Conservation (phyloP, 2,113 vertebrate species). For the Pteropus alecto region DNA sequence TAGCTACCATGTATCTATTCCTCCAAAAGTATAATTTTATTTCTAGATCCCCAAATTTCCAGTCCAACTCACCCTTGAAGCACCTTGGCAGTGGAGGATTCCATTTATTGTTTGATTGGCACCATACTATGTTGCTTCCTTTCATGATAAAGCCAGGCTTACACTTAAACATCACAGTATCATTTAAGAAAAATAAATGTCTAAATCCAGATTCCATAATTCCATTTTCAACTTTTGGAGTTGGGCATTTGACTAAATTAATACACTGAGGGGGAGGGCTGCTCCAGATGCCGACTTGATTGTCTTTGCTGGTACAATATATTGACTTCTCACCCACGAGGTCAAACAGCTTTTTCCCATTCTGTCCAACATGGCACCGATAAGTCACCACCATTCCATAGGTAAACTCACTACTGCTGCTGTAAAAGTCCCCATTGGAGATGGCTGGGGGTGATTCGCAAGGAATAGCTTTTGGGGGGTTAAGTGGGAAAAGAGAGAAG, state of each 20-base stretch:
- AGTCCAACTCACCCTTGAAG: conserved; percentile 71
- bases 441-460: conserved; percentile 74
- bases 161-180: conserved; percentile 69
- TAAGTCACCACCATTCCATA: conserved; percentile 72
- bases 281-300: conserved; percentile 75
- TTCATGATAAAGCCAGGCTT: conserved; percentile 70
- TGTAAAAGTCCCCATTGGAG: conserved; percentile 63
- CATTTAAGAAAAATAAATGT: conserved; percentile 56
- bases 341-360: conserved; percentile 23
- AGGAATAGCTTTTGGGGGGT: conserved; percentile 70
- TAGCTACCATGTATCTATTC: background rate
- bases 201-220: conserved; percentile 54
- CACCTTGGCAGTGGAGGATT: conserved; percentile 70
- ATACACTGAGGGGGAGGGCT: conserved; percentile 36
- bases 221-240: conserved; percentile 68
- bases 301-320: conserved; percentile 76
- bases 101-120: conserved; percentile 72
- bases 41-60: background rate
- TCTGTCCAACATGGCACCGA: conserved; percentile 24
- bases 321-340: conserved; percentile 73
- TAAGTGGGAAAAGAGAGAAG: background rate
- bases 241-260: conserved; percentile 56
- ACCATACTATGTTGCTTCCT: conserved; percentile 57
- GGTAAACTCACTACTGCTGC: conserved; percentile 42
- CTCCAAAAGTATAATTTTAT: background rate